Evolutionary conservation across 2,888 invertebrate species (phyloP).

Genomic region (Lochmaea crataegi): DNA sequence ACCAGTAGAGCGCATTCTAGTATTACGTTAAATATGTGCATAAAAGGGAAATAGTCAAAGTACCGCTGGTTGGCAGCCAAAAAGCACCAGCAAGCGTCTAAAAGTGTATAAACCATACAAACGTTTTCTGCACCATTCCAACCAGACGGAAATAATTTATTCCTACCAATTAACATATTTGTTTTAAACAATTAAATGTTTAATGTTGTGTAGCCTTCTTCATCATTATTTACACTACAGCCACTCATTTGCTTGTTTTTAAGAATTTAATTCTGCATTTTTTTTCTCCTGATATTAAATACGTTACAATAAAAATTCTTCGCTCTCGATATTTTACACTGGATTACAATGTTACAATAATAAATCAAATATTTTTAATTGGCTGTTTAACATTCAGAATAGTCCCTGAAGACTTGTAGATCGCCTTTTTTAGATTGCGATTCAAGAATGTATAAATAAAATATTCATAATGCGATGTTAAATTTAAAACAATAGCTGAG

Average conservation of each 20-base stretch:
- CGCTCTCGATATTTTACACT: background rate
- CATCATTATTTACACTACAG: background rate
- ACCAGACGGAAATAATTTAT: background rate
- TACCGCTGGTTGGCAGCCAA: too few species aligned
- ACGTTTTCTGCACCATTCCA: background rate
- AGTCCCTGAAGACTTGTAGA: slow-evolving; percentile 27
- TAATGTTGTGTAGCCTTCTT: background rate
- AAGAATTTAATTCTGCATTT: background rate
- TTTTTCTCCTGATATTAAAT: background rate
- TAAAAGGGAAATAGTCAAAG: too few species aligned
- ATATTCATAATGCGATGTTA: slow-evolving; percentile 23
- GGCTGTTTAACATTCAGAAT: slow-evolving; percentile 31
- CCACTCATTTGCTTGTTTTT: background rate
- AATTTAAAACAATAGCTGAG: slow-evolving; percentile 28
- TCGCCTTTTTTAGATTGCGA: slow-evolving; percentile 28
- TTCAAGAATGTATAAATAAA: slow-evolving; percentile 28
- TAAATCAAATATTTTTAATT: slow-evolving; percentile 34
- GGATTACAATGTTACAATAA: background rate
- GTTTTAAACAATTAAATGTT: background rate
- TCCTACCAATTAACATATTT: background rate
- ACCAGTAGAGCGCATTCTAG: too few species aligned
- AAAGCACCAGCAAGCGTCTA: background rate
- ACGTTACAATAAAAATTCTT: background rate
- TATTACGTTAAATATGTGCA: too few species aligned
- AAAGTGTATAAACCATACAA: background rate